Evolutionary conservation across 2,113 vertebrate genomes (phyloP), one percentile per base, ranked within the genome.

Genomic region (Siniperca chuatsi): DNA sequence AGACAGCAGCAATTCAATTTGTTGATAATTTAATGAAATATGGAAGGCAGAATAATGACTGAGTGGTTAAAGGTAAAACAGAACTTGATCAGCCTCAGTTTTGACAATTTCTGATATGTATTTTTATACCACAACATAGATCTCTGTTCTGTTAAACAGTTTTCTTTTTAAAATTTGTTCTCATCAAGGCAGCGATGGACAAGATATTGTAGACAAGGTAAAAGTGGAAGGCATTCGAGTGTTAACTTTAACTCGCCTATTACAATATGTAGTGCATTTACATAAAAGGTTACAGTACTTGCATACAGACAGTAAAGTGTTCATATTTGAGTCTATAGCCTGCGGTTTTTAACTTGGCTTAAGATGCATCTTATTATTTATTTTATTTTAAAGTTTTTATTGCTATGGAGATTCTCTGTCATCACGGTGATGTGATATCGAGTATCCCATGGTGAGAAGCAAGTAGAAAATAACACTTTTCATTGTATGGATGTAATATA

Each of bases 1-100:
- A 81, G 77, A 68, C 50, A 68, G 65, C 46, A 68, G 66, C 71
- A 61, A 84, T 85, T 74, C 62, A 65, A 80, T 71, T 23, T 54
- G 40, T 37, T 33, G 69, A 72, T 76, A 15, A 81, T 66, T 73
- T 65, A 46, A 82, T 79, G 35, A 86, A 81, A 74, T 70, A 44
- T 13, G 52, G 50, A 23, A 46, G 42, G 29, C 13, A 25, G 76
- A 65, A 29, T 29, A 29, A 29, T 29, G 29, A 29, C 29, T 29
- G 29, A 29, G 29, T 29, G 29, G 29, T 29, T 1, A 29, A 29
- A 29, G 29, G 29, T 29, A 29, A 29, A 29, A 29, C 29, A 29
- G 29, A 29, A 29, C 29, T 29, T 2, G 29, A 29, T 29, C 29
- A 29, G 29, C 29, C 29, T 29, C 29, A 29, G 2, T 29, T 29